Evolutionary conservation across 2,888 invertebrate species (phyloP).

Genomic region (Lacanobia wlatinum): DNA sequence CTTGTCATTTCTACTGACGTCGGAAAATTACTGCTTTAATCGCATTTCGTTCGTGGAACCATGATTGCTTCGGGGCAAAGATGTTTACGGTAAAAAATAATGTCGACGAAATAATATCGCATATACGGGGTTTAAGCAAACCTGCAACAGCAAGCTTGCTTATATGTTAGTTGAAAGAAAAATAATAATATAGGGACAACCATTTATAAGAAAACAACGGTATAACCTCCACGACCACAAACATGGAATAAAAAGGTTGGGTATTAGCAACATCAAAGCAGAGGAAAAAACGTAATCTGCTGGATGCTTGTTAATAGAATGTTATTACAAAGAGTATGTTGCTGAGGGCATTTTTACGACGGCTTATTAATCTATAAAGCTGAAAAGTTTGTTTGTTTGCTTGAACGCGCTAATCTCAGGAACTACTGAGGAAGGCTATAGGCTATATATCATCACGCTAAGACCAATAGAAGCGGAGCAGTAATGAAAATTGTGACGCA

Average conservation of each 20-base stretch:
- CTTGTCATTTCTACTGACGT: constrained; percentile 68
- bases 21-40: constrained; percentile 76
- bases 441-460: no score
- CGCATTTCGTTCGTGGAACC: constrained; percentile 57
- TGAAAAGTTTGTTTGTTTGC: no score
- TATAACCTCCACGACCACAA: not conserved
- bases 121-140: not conserved
- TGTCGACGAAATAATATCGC: not conserved
- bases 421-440: no score
- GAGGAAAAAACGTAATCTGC: constrained; percentile 22
- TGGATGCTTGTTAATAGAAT: constrained; percentile 13
- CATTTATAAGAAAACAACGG: not conserved
- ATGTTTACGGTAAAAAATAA: constrained; percentile 22
- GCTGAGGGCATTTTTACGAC: constrained; percentile 11
- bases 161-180: not conserved
- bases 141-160: not conserved
- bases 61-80: constrained; percentile 28
- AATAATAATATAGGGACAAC: not conserved
- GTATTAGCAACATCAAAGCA: constrained; percentile 30
- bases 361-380: not conserved
- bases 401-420: no score
- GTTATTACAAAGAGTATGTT: constrained; percentile 14
- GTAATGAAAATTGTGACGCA: no score
- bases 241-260: constrained; percentile 6
- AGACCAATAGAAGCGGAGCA: no score